Evolutionary conservation across 2,113 vertebrate species (phyloP).

Genomic region (Urocynchramus pylzowi): DNA sequence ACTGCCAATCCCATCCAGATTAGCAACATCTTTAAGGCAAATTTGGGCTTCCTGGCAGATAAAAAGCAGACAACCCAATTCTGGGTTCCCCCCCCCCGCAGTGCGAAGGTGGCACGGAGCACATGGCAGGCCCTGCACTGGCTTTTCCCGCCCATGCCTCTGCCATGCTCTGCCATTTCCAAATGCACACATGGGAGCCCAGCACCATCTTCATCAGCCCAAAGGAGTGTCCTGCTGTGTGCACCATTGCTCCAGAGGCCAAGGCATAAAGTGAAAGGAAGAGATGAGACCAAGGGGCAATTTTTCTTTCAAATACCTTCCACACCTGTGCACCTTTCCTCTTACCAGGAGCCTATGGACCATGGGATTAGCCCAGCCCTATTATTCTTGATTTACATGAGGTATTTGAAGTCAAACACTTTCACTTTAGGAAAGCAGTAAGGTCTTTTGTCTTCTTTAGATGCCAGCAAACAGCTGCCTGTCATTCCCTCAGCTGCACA

Average conservation of each 20-base stretch:
- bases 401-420: background rate
- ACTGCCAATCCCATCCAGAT: background rate
- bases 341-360: background rate
- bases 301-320: background rate
- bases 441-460: background rate
- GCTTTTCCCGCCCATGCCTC: background rate
- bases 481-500: background rate
- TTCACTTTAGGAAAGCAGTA: background rate
- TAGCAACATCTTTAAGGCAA: background rate
- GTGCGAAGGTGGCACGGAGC: background rate
- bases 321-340: background rate
- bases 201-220: background rate
- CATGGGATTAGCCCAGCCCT: background rate
- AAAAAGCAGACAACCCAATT: background rate
- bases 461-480: background rate
- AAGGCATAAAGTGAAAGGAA: background rate
- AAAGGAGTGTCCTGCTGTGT: background rate
- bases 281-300: background rate
- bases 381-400: background rate
- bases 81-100: fast-evolving
- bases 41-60: background rate
- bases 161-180: background rate
- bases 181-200: background rate
- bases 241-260: fast-evolving
- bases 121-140: background rate